Evolutionary conservation across 2,797 vertebrate species (phyloP).

Genomic region (Scarus forsteni): DNA sequence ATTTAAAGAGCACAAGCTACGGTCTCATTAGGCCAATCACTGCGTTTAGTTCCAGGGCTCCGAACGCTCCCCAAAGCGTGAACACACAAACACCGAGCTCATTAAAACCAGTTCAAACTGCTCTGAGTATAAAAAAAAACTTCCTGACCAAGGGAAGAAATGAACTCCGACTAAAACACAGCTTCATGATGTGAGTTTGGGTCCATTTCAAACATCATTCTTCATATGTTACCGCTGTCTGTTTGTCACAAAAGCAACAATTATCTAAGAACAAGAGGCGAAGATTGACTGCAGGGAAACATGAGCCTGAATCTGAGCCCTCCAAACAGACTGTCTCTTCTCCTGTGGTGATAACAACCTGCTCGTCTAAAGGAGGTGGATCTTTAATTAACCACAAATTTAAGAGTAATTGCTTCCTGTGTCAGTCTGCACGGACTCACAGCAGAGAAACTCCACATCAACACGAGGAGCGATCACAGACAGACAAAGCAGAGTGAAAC

Average conservation of each 20-base stretch:
- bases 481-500: constrained; percentile 55
- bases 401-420: constrained; percentile 48
- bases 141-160: constrained; percentile 3
- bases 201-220: constrained; percentile 15
- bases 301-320: constrained; percentile 17
- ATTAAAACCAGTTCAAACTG: constrained; percentile 58
- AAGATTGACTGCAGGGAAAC: constrained; percentile 23
- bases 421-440: constrained; percentile 7
- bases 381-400: constrained; percentile 64
- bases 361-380: constrained; percentile 36
- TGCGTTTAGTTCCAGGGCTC: constrained; percentile 44
- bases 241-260: constrained; percentile 7
- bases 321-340: constrained; percentile 32
- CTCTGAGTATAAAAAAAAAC: constrained; percentile 25
- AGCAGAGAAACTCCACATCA: constrained; percentile 20
- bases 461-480: constrained; percentile 44
- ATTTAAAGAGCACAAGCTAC: constrained; percentile 51
- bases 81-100: constrained; percentile 46
- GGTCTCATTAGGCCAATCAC: constrained; percentile 64
- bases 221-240: constrained; percentile 8
- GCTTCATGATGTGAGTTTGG: constrained; percentile 17
- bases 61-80: constrained; percentile 39
- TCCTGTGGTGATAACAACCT: constrained; percentile 44
- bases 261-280: constrained; percentile 9
- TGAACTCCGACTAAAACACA: constrained; percentile 14